Conservation (phyloP, 2,797 vertebrate genomes). For the Zonotrichia albicollis region DNA sequence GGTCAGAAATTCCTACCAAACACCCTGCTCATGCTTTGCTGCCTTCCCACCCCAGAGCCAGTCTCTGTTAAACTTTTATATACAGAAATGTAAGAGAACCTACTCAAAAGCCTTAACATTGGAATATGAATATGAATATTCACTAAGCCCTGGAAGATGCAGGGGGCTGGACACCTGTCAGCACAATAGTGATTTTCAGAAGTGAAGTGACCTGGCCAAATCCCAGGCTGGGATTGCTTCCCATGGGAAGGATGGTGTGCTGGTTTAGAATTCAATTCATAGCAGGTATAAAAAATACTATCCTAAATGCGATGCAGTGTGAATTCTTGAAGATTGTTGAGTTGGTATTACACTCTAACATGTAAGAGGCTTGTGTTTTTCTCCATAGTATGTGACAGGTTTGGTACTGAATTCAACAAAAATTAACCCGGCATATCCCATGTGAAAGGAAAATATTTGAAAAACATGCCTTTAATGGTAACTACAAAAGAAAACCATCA, state of each 20-base stretch:
- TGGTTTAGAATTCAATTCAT: not conserved
- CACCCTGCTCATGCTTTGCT: not conserved
- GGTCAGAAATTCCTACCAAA: fast-evolving
- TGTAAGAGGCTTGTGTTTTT: not conserved
- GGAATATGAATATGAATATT: not conserved
- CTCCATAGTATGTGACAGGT: not conserved
- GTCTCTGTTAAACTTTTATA: not conserved
- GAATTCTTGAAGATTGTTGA: not conserved
- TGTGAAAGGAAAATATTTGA: not conserved
- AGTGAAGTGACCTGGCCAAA: not conserved
- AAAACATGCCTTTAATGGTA: not conserved
- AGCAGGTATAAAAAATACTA: not conserved
- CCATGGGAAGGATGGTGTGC: not conserved
- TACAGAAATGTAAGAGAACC: not conserved
- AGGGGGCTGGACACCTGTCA: not conserved
- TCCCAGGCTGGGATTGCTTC: not conserved
- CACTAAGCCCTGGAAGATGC: not conserved
- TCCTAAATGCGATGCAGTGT: not conserved
- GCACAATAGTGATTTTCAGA: not conserved
- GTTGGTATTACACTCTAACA: fast-evolving
- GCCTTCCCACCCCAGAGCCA: not conserved
- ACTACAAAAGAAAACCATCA: not conserved
- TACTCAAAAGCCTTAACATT: not conserved
- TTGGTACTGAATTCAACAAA: not conserved
- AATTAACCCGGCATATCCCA: not conserved